These are phyloP conservation scores for Pemphredon lugubris DNA, from an alignment of 2,888 invertebrate genomes.

Conservation along the genomic window DNA sequence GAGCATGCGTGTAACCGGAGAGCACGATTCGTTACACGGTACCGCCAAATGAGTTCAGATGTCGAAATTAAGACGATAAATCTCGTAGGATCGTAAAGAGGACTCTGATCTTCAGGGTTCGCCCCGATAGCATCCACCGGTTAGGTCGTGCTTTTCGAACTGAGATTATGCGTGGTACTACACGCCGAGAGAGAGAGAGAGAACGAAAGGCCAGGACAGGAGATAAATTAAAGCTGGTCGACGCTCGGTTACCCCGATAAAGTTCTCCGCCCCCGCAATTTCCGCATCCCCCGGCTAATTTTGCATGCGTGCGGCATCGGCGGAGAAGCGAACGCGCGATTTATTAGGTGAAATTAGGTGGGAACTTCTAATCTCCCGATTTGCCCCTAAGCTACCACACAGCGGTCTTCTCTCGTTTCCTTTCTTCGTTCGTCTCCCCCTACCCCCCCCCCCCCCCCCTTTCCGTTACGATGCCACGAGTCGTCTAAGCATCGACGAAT, in stretches of 20 bases:
- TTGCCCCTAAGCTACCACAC: constrained; percentile 62
- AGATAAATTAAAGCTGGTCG: constrained; percentile 57
- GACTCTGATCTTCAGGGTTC: constrained; percentile 45
- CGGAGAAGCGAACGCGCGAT: constrained; percentile 53
- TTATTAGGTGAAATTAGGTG: constrained; percentile 65
- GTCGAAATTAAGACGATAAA: constrained; percentile 54
- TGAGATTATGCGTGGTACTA: constrained; percentile 36
- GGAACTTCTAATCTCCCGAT: constrained; percentile 66
- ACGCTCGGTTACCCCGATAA: constrained; percentile 56
- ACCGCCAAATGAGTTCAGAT: no score
- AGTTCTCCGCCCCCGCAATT: constrained; percentile 56
- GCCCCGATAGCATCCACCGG: constrained; percentile 33
- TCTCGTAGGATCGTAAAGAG: constrained; percentile 43
- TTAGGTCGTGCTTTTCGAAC: constrained; percentile 6
- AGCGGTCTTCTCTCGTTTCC: constrained; percentile 14
- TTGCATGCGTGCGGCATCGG: constrained; percentile 52
- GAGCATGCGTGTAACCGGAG: no score
- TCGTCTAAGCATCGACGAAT: neutral
- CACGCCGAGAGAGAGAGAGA: constrained; percentile 17
- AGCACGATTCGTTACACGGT: no score
- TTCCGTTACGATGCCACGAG: neutral
- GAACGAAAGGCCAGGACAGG: constrained; percentile 34
- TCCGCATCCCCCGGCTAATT: constrained; percentile 55
- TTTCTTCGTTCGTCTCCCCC: neutral
- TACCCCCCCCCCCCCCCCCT: neutral